Evolutionary conservation across 2,888 invertebrate species (phyloP).

Genomic region (Rosalia funebris): DNA sequence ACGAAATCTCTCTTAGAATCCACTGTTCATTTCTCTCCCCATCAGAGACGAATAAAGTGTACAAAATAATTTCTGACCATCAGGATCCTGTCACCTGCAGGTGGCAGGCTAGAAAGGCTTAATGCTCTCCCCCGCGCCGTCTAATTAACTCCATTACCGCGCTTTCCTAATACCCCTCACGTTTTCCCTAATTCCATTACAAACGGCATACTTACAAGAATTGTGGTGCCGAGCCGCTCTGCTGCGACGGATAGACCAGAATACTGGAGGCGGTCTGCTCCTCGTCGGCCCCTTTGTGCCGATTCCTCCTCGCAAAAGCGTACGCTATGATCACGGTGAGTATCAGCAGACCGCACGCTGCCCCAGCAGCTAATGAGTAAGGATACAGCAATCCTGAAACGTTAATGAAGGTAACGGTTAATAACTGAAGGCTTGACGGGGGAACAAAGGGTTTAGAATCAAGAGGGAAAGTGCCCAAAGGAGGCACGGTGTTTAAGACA

Average conservation of each 20-base stretch:
- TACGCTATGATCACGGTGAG: constrained; percentile 56
- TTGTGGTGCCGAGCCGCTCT: constrained; percentile 68
- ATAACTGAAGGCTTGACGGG: not conserved
- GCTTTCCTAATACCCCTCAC: too few species aligned
- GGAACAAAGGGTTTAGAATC: constrained; percentile 3
- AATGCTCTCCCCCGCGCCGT: too few species aligned
- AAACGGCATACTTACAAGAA: constrained; percentile 70
- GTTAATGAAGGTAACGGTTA: constrained; percentile 25
- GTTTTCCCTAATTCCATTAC: too few species aligned
- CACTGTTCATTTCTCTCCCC: too few species aligned
- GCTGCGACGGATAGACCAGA: constrained; percentile 73
- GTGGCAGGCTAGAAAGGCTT: too few species aligned
- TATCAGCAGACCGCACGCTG: constrained; percentile 62
- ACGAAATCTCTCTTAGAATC: too few species aligned
- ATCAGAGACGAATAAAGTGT: too few species aligned
- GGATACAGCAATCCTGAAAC: constrained; percentile 57
- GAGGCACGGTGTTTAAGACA: too few species aligned
- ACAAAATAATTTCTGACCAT: too few species aligned
- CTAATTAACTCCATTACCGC: too few species aligned
- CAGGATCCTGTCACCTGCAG: too few species aligned
- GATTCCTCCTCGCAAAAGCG: constrained; percentile 61
- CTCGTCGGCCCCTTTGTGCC: constrained; percentile 60
- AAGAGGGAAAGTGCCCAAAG: not conserved
- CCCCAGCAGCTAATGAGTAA: constrained; percentile 50
- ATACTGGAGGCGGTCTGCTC: constrained; percentile 69